Evolutionary conservation across 2,797 vertebrate species (phyloP).

Genomic region (Rhinatrema bivittatum): DNA sequence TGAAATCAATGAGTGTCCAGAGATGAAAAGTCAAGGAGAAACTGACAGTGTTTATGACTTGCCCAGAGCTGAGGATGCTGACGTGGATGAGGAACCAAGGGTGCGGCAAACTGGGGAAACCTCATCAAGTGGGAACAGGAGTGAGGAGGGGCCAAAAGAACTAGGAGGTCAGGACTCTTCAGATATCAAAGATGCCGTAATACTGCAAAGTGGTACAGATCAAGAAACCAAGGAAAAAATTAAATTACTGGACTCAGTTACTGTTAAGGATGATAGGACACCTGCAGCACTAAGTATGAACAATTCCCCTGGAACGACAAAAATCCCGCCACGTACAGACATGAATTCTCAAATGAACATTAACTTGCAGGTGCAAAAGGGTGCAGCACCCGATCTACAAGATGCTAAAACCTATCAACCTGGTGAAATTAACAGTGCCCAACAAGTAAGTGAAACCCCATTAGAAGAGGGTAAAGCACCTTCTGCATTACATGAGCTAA

Average conservation of each 20-base stretch:
- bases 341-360: slow-evolving; percentile 4
- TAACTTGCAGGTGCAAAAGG: not conserved
- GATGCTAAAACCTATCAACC: slow-evolving; percentile 4
- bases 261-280: not conserved
- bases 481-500: slow-evolving; percentile 6
- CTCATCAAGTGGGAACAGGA: not conserved
- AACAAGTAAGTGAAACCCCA: not conserved
- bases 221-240: not conserved
- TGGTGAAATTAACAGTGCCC: slow-evolving; percentile 3
- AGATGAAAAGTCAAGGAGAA: not conserved
- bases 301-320: slow-evolving; percentile 7
- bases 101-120: slow-evolving; percentile 1
- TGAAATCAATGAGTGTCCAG: slow-evolving; percentile 10
- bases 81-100: slow-evolving; percentile 1
- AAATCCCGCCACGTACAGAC: not conserved
- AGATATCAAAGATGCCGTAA: not conserved
- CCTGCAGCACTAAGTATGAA: not conserved
- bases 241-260: not conserved
- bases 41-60: not conserved
- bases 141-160: not conserved
- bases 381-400: not conserved
- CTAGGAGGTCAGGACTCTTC: not conserved
- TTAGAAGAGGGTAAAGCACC: not conserved
- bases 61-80: not conserved
- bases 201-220: not conserved